Base-by-base conservation (phyloP, 2,888 invertebrate genomes). In the Apamea anceps region DNA sequence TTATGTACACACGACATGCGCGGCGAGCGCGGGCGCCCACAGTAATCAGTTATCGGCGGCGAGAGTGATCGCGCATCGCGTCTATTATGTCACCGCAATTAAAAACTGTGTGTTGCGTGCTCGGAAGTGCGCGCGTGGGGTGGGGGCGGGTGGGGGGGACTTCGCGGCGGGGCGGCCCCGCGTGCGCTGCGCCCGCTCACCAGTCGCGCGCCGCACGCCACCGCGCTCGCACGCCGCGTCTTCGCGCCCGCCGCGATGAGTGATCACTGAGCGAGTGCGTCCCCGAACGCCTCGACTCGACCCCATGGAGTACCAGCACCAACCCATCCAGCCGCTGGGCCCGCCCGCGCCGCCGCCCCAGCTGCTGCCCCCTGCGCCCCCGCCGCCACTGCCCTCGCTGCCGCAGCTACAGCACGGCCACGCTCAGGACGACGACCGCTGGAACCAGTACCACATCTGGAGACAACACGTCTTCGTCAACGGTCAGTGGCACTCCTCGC, bases 401-500 rank as follows among this genome's bases (percentile, higher is more conserved):
- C 97, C 97, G 79, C 97, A 97, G 95, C 97, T 97, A 89, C 97
- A 97, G 92, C 97, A 97, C 94, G 97, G 97, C 74, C 97, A 97
- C 90, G 97, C 97, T 79, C 97, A 97, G 92, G 97, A 97, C 91
- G 98, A 97, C 93, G 97, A 97, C 94, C 97, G 97, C 93, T 98
- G 98, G 98, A 97, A 97, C 90, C 98, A 98, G 96, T 98, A 98
- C 94, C 98, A 98, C 95, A 97, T 98, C 88, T 98, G 98, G 98
- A 97, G 98, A 91, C 98, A 98, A 95, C 98, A 98, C 94, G 98
- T 98, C 94, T 98, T 98, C 94, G 98, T 98, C 96, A 98, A 98
- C 96, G 98, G 98, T 98, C 98, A 97, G 97, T 96, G 90, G 88
- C 89, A 86, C 51, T 75, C 75, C 78, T 84, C 80, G 85, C 83